These are phyloP conservation scores for Climacteris rufus DNA, from an alignment of 2,113 vertebrate species.

Conservation along the genomic window DNA sequence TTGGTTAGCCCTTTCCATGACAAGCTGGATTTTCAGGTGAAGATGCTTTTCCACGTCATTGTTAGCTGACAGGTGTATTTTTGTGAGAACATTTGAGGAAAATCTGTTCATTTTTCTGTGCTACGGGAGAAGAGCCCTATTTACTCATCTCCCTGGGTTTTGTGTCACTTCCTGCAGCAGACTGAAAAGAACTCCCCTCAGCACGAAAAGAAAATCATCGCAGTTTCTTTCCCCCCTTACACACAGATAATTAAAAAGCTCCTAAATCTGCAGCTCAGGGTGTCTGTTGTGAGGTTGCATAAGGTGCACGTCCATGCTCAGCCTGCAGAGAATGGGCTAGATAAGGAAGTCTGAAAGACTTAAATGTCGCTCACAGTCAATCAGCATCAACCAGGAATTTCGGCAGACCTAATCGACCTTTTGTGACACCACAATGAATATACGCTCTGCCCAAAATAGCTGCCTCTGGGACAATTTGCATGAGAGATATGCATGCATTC, in stretches of 20 bases:
- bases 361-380: conserved; percentile 37
- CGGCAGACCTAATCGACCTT: conserved; percentile 34
- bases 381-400: conserved; percentile 49
- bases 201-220: background rate
- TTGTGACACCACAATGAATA: conserved; percentile 51
- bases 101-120: background rate
- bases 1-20: background rate
- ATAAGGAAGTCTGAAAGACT: conserved; percentile 49
- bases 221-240: background rate
- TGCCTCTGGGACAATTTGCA: conserved; percentile 55
- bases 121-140: background rate
- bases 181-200: background rate
- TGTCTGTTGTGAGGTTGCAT: background rate
- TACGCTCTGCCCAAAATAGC: conserved; percentile 42
- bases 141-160: background rate
- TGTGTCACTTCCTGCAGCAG: background rate
- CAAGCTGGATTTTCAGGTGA: background rate
- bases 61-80: background rate
- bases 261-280: background rate
- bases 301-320: background rate
- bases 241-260: conserved; percentile 17
- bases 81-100: background rate
- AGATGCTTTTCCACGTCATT: background rate
- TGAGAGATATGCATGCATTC: conserved; percentile 38
- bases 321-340: background rate